Evolutionary conservation across 2,797 vertebrate species (phyloP), one percentile per base, ranked within the genome.

Genomic region (Sarcoramphus papa): DNA sequence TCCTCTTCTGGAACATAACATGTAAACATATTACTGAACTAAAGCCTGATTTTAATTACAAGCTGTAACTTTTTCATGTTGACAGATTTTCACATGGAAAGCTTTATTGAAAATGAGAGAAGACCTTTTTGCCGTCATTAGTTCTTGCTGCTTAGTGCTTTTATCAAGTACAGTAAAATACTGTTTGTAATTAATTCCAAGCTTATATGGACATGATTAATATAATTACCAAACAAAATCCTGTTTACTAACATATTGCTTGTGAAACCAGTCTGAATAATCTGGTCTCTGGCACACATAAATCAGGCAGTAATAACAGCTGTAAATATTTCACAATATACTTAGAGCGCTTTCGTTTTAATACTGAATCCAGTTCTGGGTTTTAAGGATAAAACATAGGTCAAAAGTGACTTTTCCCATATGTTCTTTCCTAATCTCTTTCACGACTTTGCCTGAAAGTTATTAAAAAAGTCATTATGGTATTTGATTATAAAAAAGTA

Each of bases 321-420:
- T 95, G 97, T 96, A 97, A 97, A 95, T 97, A 97, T 95, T 96
- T 95, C 95, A 96, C 87, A 96, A 92, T 97, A 96, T 91, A 96
- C 91, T 95, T 96, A 94, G 64, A 90, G 70, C 73, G 63, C 95
- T 98, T 98, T 98, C 92, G 95, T 97, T 98, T 97, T 93, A 97
- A 94, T 97, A 96, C 91, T 88, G 96, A 97, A 95, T 73, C 68
- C 72, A 95, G 70, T 97, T 95, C 76, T 43, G 81, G 80, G 84
- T 97, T 97, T 97, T 96, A 84, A 95, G 88, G 94, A 96, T 95
- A 95, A 97, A 97, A 84, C 86, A 84, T 77, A 77, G 90, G 92
- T 94, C 92, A 83, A 69, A 96, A 97, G 81, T 89, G 8, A 81
- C 70, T 95, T 96, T 93, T 97, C 88, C 86, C 82, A 57, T 94